Conservation (phyloP, 2,797 vertebrate genomes). For the Macrochelys suwanniensis region DNA sequence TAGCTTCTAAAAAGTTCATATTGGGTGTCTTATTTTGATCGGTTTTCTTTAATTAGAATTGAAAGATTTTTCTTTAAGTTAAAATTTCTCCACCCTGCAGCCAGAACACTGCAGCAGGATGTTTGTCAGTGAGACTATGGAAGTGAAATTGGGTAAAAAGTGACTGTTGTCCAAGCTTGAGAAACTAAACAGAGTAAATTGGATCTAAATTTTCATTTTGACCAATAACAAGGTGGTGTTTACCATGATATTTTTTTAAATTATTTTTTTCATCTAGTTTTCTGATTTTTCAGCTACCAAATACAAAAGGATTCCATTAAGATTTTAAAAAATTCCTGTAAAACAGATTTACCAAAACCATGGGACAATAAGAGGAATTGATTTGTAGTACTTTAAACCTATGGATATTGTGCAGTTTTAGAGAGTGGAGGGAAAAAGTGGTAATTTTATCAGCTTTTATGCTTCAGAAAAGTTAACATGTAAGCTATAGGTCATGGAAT, state of each 20-base stretch:
- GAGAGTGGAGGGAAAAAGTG: neutral
- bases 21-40: no score
- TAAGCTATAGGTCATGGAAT: neutral
- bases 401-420: neutral
- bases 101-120: slow-evolving; percentile 32
- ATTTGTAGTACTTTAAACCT: neutral
- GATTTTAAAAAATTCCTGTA: neutral
- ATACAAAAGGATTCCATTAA: neutral
- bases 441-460: neutral
- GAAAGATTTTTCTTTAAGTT: slow-evolving; percentile 44
- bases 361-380: neutral
- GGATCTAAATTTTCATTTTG: neutral
- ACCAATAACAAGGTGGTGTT: neutral
- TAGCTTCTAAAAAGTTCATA: neutral
- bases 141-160: neutral
- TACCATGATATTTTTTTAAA: neutral
- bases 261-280: neutral
- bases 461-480: neutral
- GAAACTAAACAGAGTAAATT: neutral
- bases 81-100: slow-evolving; percentile 59
- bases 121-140: neutral
- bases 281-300: neutral
- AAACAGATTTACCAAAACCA: neutral
- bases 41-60: slow-evolving; percentile 27
- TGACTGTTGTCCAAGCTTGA: neutral